phyloP scores from a whole-genome alignment of 2,888 invertebrate species.

The Encarsia formosa region DNA sequence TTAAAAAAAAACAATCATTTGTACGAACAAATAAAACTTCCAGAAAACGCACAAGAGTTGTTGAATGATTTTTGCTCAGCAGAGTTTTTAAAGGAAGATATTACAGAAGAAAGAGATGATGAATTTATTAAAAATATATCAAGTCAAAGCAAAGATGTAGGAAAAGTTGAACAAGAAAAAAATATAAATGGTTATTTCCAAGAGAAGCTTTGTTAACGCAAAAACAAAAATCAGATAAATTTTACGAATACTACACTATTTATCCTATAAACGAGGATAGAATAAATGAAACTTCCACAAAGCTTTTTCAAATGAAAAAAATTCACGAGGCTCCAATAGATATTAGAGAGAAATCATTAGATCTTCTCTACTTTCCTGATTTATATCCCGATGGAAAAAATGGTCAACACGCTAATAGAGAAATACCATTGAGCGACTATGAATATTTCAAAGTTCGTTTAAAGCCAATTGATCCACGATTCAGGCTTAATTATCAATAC shows the following conservation, averaged over 20 bases:
- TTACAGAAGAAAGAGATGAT: too few relatives aligned
- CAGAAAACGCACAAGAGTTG: too few relatives aligned
- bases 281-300: slow-evolving; percentile 16
- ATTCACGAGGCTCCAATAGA: slow-evolving; percentile 29
- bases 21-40: slow-evolving; percentile 36
- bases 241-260: slow-evolving; percentile 27
- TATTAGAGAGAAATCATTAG: slow-evolving; percentile 23
- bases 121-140: too few relatives aligned
- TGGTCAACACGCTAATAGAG: slow-evolving; percentile 25
- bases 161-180: background rate
- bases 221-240: slow-evolving; percentile 23
- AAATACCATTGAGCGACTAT: slow-evolving; percentile 24
- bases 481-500: slow-evolving; percentile 33
- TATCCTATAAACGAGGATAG: slow-evolving; percentile 28
- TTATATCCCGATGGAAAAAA: slow-evolving; percentile 25
- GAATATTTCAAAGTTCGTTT: slow-evolving; percentile 32
- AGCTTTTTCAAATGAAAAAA: slow-evolving; percentile 32
- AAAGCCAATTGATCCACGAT: slow-evolving; percentile 33
- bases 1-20: slow-evolving; percentile 36
- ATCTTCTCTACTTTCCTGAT: slow-evolving; percentile 32
- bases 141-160: background rate
- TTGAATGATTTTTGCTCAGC: too few relatives aligned
- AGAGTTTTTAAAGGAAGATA: too few relatives aligned
- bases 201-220: slow-evolving; percentile 20
- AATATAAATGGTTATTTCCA: background rate